A percentile compares a stretch with the other conserved stretches of the same genome.
phyloP scores from a whole-genome alignment of 2,113 vertebrate genomes.

The Oncorhynchus tshawytscha region DNA sequence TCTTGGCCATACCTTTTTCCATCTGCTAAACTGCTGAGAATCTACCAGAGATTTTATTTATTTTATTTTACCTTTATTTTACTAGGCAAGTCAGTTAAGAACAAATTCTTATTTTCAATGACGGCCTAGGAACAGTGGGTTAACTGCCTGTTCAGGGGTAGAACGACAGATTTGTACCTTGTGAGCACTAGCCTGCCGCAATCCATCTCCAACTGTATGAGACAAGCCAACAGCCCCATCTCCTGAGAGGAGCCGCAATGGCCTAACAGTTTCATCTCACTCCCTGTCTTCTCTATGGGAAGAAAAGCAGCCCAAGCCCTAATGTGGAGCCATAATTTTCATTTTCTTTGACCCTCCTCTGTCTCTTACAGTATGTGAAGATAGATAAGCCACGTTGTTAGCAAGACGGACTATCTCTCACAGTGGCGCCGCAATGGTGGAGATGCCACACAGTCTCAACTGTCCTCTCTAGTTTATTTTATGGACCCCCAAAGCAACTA shows the following conservation, averaged over 20 bases:
- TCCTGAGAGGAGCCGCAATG: neutral
- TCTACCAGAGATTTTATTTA: constrained; percentile 6
- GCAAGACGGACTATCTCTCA: no score
- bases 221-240: neutral
- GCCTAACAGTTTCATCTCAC: neutral
- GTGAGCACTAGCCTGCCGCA: constrained; percentile 21
- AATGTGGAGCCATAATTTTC: neutral
- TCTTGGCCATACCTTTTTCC: neutral
- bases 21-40: constrained; percentile 5
- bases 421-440: neutral
- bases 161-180: no score
- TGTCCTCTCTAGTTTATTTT: no score
- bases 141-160: no score
- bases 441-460: neutral
- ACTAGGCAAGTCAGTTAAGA: no score
- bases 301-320: neutral
- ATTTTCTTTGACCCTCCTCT: no score
- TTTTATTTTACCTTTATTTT: no score
- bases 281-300: neutral
- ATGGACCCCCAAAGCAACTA: no score
- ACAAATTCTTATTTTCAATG: no score
- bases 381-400: no score
- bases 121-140: no score
- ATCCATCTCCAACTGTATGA: constrained; percentile 12
- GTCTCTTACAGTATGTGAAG: no score